Base-by-base conservation (phyloP, 37 sponge, comb jelly and placozoan genomes). In the Corticium candelabrum region DNA sequence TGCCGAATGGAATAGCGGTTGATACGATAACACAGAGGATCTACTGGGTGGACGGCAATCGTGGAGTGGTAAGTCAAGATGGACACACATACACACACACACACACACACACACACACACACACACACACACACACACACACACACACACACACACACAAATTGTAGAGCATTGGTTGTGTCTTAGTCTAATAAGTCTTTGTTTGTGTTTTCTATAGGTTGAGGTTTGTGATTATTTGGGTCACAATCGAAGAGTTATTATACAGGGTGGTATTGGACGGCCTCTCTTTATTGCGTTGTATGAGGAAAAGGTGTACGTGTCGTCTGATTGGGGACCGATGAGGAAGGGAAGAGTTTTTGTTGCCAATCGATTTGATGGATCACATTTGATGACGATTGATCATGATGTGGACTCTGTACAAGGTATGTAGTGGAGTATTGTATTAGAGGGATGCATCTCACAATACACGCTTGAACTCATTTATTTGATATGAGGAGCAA, bases 101-200 rank as follows among this genome's bases (percentile, higher is more conserved):
- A 33, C 75, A 74, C 7, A 32, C 37, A 74, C 37, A 74, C 37
- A 50, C 15, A 50, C 15, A 50, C 62, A 50, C 62, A 74, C 7
- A 31, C 37, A 74, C 37, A 74, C 37, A 32, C 7, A 74, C 75
- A 74, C 37, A 74, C 37, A 74, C 37, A 32, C 75, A 74, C 2
- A 74, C 2, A 21, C 37, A 74, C 75, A 35, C 37, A 74, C n/a
- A n/a, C n/a, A n/a, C n/a, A n/a, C n/a, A n/a, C n/a, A n/a, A n/a
- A n/a, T n/a, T n/a, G n/a, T n/a, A n/a, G n/a, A n/a, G n/a, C n/a
- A n/a, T n/a, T n/a, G n/a, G n/a, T n/a, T n/a, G n/a, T n/a, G n/a
- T n/a, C n/a, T n/a, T n/a, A n/a, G n/a, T n/a, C n/a, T n/a, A n/a
- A n/a, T n/a, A n/a, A n/a, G n/a, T n/a, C n/a, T n/a, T n/a, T n/a